Conservation (phyloP, 2,797 vertebrate species). For the Lepidocolaptes lacrymiger region DNA sequence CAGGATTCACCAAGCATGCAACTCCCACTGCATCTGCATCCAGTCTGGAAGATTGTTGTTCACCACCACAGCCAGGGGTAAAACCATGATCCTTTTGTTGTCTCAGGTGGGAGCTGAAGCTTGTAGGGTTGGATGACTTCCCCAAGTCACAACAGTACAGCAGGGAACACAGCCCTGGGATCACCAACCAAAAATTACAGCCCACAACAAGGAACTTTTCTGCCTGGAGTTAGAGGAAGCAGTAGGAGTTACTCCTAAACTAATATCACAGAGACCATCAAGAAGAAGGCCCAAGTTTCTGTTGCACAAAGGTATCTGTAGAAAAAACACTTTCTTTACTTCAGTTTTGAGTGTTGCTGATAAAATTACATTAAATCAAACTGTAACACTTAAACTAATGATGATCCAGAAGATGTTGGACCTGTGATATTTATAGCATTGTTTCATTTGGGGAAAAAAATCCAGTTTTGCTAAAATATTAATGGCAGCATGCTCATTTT, state of each 20-base stretch:
- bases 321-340: background rate
- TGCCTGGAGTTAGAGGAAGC: background rate
- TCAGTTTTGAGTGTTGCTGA: background rate
- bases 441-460: background rate
- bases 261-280: background rate
- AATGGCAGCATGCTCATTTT: conserved; percentile 12
- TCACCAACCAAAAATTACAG: background rate
- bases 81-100: background rate
- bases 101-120: background rate
- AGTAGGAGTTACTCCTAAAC: background rate
- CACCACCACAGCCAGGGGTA: background rate
- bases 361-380: background rate
- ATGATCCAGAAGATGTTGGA: conserved; percentile 38
- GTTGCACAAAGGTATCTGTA: background rate
- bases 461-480: conserved; percentile 33
- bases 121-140: background rate
- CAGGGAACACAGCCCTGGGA: background rate
- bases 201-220: background rate
- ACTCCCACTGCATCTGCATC: background rate
- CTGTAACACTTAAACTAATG: conserved; percentile 11
- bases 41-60: background rate
- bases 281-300: background rate
- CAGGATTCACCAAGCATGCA: background rate
- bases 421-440: background rate
- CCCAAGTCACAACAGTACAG: background rate